Percentiles rank a stretch among this genome's conserved stretches.
Conservation (phyloP, 2,797 vertebrate genomes). For the Neosilurus hyrtlii region DNA sequence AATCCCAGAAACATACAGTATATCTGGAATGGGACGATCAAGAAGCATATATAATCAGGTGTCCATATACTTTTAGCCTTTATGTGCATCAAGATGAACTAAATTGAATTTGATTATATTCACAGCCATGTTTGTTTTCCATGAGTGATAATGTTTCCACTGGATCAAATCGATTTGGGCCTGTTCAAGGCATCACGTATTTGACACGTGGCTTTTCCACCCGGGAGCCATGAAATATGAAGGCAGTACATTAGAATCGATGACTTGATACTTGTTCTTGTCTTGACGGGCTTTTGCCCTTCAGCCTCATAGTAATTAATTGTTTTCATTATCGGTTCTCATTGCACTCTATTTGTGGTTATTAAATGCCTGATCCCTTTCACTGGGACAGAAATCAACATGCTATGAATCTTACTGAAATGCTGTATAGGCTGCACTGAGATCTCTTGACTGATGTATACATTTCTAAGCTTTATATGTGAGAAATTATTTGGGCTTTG, state of each 20-base stretch:
- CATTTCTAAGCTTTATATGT: neutral
- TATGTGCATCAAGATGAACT: too few relatives aligned
- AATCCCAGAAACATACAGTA: neutral
- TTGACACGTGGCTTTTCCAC: neutral
- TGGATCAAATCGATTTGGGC: too few relatives aligned
- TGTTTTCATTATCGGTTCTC: constrained; percentile 69
- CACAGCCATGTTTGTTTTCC: neutral
- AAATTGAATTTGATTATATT: too few relatives aligned
- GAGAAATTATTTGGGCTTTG: neutral
- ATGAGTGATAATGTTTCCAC: neutral
- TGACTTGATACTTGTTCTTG: constrained; percentile 7
- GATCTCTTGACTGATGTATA: neutral
- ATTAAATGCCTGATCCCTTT: constrained; percentile 64
- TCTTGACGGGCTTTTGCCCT: constrained; percentile 52
- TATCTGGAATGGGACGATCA: neutral
- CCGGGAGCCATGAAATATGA: constrained; percentile 14
- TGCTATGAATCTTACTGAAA: constrained; percentile 43
- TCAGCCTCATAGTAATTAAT: constrained; percentile 64
- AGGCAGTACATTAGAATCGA: constrained; percentile 1
- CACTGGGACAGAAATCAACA: constrained; percentile 57
- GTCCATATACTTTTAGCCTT: neutral
- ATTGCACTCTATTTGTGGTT: constrained; percentile 59
- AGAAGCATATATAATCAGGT: neutral
- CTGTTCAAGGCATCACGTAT: neutral
- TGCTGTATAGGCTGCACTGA: neutral